Percentiles rank a stretch among this genome's conserved stretches.
These are phyloP conservation scores for Trichogramma dendrolimi DNA, from an alignment of 2,888 invertebrate genomes.

Conservation along the genomic window DNA sequence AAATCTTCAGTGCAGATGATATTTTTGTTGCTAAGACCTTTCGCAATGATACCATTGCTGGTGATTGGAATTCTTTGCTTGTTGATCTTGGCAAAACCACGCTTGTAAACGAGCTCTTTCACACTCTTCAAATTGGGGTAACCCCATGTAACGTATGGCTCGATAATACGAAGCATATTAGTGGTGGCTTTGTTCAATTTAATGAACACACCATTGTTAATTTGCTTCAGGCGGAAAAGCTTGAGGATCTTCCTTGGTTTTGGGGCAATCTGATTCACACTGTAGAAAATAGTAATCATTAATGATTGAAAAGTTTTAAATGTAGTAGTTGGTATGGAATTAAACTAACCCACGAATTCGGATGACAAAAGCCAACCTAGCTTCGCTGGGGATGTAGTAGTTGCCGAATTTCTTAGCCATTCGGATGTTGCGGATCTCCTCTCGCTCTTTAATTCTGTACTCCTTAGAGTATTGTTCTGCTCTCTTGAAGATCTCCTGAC, in stretches of 20 bases:
- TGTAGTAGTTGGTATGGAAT: neutral
- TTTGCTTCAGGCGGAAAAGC: conserved; percentile 93
- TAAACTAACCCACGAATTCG: conserved; percentile 83
- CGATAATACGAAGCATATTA: conserved; percentile 97
- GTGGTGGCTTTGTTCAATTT: conserved; percentile 97
- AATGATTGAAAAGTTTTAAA: conserved; percentile 3
- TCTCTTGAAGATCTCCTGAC: conserved; percentile 86
- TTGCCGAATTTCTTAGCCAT: conserved; percentile 88
- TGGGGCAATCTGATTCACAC: conserved; percentile 80
- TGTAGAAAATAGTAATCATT: conserved; percentile 31
- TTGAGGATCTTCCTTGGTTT: conserved; percentile 94
- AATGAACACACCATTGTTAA: conserved; percentile 98
- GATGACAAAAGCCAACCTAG: conserved; percentile 94
- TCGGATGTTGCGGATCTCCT: conserved; percentile 81
- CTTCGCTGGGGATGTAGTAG: conserved; percentile 95
- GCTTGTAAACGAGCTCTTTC: conserved; percentile 93
- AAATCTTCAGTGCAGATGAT: conserved; percentile 98
- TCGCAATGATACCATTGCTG: conserved; percentile 90
- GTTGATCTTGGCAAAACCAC: conserved; percentile 92
- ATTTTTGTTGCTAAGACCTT: conserved; percentile 69
- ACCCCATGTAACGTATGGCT: conserved; percentile 98
- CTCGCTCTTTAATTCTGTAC: conserved; percentile 85
- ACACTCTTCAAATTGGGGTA: conserved; percentile 97
- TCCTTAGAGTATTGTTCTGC: conserved; percentile 96
- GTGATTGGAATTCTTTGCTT: conserved; percentile 87